Evolutionary conservation across 2,888 invertebrate species (phyloP).

Genomic region (Ennomos quercinarius): DNA sequence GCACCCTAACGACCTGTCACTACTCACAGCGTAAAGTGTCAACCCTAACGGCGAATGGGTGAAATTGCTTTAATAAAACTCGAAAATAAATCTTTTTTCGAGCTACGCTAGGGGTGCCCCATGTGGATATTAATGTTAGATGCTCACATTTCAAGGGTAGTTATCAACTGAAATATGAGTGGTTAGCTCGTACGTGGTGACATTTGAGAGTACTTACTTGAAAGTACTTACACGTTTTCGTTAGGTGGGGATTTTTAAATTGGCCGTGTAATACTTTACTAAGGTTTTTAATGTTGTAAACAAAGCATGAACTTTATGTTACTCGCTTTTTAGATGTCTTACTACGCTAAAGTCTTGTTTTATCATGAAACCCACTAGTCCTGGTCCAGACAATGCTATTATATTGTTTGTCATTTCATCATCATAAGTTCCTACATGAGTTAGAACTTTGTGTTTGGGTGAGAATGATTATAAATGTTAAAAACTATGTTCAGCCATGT

Average conservation of each 20-base stretch:
- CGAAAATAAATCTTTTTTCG: slow-evolving; percentile 67
- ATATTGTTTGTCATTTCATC: no score
- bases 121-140: slow-evolving; percentile 54
- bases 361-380: no score
- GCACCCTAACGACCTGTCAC: slow-evolving; percentile 29
- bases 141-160: slow-evolving; percentile 34
- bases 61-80: slow-evolving; percentile 72
- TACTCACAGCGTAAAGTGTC: slow-evolving; percentile 34
- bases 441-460: no score
- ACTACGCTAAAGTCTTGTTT: no score
- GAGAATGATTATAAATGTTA: no score
- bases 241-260: not conserved
- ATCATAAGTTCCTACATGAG: no score
- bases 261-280: no score
- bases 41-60: slow-evolving; percentile 49
- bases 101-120: slow-evolving; percentile 43
- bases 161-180: slow-evolving; percentile 26
- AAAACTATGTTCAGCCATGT: no score
- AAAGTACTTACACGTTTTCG: not conserved
- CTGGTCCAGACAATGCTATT: no score
- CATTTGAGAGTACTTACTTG: slow-evolving; percentile 7
- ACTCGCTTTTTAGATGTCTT: no score
- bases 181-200: slow-evolving; percentile 28
- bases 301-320: no score
- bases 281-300: no score